Base-by-base conservation (phyloP, 2,888 invertebrate genomes). In the Dolichopus griseipennis region DNA sequence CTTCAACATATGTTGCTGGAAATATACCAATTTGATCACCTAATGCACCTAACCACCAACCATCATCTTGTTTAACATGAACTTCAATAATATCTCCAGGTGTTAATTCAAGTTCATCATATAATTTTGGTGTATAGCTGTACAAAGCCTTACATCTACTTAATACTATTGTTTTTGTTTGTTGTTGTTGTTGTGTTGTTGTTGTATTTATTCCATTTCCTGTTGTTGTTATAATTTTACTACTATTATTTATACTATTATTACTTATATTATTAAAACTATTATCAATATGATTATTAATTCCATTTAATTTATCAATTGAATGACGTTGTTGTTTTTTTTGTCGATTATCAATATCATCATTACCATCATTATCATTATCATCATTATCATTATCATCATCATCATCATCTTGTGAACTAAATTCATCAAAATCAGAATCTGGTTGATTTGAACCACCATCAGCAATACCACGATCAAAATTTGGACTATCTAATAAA, bases 21-120 rank as follows among this genome's bases (percentile, higher is more conserved):
- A 96, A 96, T 74, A 95, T 94, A 34, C 96, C 96, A 71, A 92
- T 88, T 71, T 86, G 86, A 64, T 95, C 76, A 66, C 76, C 64
- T 69, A 94, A 85, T 75, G 95, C 93, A 4, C 95, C 96, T 69
- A 93, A 85, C 95, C 95, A 96, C 96, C 96, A 96, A 61, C 94
- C 95, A 76, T 95, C 94, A 43, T 91, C 91, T 79, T 94, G 93
- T 77, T 95, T 95, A 75, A 91, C 90, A 78, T 92, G 93, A 61
- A 96, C 90, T 74, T 89, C 90, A 74, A 96, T 92, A 65, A 93
- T 83, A 79, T 96, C 95, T 72, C 95, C 91, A 78, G 88, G 87
- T 73, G 84, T 83, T 71, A 92, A 82, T 69, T 87, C 89, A 64
- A 96, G 86, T 79, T 96, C 95, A 81, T 95, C 95, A 75, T 91